A percentile compares a stretch with the other conserved stretches of the same genome.
phyloP scores from a whole-genome alignment of 2,888 invertebrate genomes.

The Campoletis raptor region DNA sequence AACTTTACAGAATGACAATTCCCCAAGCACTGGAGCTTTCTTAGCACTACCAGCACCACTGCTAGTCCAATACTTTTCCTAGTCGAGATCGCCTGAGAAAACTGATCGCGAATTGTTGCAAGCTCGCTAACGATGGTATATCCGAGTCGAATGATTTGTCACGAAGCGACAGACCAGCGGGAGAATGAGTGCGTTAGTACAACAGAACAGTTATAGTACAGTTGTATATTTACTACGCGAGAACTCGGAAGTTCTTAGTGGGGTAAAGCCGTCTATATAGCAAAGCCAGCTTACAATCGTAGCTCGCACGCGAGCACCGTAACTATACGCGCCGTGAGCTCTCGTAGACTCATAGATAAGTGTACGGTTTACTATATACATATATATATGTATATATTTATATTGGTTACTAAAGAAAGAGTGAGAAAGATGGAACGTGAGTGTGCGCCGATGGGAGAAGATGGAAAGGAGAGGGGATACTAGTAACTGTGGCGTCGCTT shows the following conservation, averaged over 20 bases:
- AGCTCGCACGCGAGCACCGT: conserved; percentile 16
- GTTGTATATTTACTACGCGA: conserved; percentile 52
- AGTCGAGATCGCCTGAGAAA: neutral
- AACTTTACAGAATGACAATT: neutral
- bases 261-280: conserved; percentile 43
- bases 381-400: too few species aligned
- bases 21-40: neutral
- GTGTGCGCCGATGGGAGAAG: neutral
- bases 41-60: neutral
- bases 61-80: neutral
- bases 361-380: conserved; percentile 49
- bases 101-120: neutral
- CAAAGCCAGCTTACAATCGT: conserved; percentile 33
- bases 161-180: conserved; percentile 16
- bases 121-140: neutral
- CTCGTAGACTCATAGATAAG: conserved; percentile 69
- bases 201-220: conserved; percentile 26
- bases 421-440: conserved; percentile 1
- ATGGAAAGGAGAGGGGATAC: conserved; percentile 42
- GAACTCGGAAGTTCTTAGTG: conserved; percentile 63
- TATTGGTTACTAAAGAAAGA: conserved; percentile 72
- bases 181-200: conserved; percentile 40
- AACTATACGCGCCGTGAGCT: conserved; percentile 39
- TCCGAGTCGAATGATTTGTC: neutral
- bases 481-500: conserved; percentile 79